Evolutionary conservation across 2,797 vertebrate species (phyloP).

Genomic region (Sebastiscus albofasciatus): DNA sequence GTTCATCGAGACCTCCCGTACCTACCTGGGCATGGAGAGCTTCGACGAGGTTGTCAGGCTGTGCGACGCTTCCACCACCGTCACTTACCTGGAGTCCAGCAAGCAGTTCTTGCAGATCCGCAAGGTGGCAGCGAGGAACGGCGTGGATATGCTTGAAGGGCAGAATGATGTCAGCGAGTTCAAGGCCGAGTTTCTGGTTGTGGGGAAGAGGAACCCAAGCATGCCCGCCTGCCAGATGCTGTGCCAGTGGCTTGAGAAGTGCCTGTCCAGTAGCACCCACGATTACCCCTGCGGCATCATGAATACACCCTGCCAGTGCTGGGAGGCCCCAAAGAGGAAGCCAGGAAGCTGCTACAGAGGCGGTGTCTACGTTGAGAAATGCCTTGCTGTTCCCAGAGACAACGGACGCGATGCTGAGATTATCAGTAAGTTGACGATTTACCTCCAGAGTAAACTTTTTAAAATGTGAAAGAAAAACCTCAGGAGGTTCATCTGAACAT

Average conservation of each 20-base stretch:
- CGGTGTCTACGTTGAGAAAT: slow-evolving; percentile 93
- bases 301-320: slow-evolving; percentile 96
- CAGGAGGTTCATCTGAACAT: not conserved
- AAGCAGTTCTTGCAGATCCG: slow-evolving; percentile 98
- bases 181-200: slow-evolving; percentile 94
- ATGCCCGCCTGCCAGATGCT: slow-evolving; percentile 97
- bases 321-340: slow-evolving; percentile 88
- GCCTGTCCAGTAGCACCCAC: slow-evolving; percentile 92
- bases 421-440: slow-evolving; percentile 86
- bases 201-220: slow-evolving; percentile 97
- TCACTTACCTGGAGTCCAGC: slow-evolving; percentile 96
- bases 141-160: slow-evolving; percentile 60
- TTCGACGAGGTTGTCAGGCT: slow-evolving; percentile 95
- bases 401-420: slow-evolving; percentile 82
- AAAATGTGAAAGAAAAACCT: not conserved
- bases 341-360: slow-evolving; percentile 92
- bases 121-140: slow-evolving; percentile 79
- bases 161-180: slow-evolving; percentile 86
- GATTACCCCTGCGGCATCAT: slow-evolving; percentile 97
- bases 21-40: slow-evolving; percentile 98
- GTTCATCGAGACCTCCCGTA: slow-evolving; percentile 96
- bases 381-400: slow-evolving; percentile 86
- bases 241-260: slow-evolving; percentile 96
- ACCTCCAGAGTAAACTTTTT: not conserved
- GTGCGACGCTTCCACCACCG: slow-evolving; percentile 90